Evolutionary conservation across 2,797 vertebrate species (phyloP), one percentile per base, ranked within the genome.

Genomic region (Enteromius viviparus): DNA sequence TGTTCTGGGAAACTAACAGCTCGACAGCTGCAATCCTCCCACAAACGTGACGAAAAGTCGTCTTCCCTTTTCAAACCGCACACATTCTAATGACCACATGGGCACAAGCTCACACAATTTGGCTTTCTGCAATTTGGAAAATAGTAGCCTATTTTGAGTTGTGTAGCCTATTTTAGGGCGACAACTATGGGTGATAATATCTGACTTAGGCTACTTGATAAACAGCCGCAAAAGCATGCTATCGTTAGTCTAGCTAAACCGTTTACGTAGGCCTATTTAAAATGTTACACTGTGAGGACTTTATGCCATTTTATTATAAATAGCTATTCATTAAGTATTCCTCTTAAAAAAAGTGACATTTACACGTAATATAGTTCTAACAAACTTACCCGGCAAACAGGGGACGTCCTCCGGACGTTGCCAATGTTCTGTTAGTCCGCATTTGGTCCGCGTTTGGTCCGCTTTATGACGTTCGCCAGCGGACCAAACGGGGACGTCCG

Each of bases 11-110:
- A 94, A 93, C 82, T 83, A 88, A 91, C 88, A 83, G 70, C 62
- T 80, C 89, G 88, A 94, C 94, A 95, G 94, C 95, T 95, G 94
- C 93, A 87, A 53, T 86, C 88, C 87, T 71, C 86, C 89, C 89
- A 85, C 68, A 81, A 89, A 91, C 88, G 80, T 90, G 94, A 93
- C 94, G 94, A 95, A 94, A 95, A 93, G 87, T 87, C 81, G 14
- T 14, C 83, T 87, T 85, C 84, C 84, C 84, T 87, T 80, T 81
- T 87, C 82, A 80, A 90, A 89, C 88, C 87, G 76, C 86, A 85
- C 60, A 75, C 29, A 45, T 86, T 84, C 84, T 87, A 87, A 88
- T 88, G 85, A 87, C 88, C 85, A 85, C 21, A 11, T 84, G 86
- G 40, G 26, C 72, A 69, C 34, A 53, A 66, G 69, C 45, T 40